Percentiles rank a stretch among this genome's conserved stretches.
phyloP scores from a whole-genome alignment of 2,113 vertebrate genomes.

The Platycercus adscitus region DNA sequence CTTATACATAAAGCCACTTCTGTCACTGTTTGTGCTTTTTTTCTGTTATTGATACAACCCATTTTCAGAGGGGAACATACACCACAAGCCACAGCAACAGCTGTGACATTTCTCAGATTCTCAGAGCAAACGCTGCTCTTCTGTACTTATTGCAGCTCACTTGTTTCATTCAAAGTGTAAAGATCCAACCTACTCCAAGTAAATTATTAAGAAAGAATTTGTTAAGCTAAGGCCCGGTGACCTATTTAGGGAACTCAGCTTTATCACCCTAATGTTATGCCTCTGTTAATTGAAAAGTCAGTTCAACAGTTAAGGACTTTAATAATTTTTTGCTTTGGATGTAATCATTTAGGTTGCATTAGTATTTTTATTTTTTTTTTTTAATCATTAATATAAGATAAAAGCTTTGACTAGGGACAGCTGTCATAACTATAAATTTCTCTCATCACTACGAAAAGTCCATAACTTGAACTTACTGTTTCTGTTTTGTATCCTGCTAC shows the following conservation, averaged over 20 bases:
- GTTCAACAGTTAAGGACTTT: not conserved
- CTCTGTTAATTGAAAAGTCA: not conserved
- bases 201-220: constrained; percentile 29
- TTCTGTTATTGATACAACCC: not conserved
- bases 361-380: not conserved
- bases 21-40: not conserved
- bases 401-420: not conserved
- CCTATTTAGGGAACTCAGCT: not conserved
- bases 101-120: not conserved
- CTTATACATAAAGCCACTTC: not conserved
- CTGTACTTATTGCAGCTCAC: not conserved
- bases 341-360: not conserved
- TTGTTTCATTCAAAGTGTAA: not conserved
- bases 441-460: not conserved
- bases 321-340: constrained; percentile 4
- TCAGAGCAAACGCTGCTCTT: not conserved
- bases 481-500: not conserved
- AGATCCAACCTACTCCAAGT: not conserved
- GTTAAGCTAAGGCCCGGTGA: not conserved
- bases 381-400: not conserved
- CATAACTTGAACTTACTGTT: not conserved
- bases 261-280: not conserved
- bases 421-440: not conserved
- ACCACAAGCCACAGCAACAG: not conserved
- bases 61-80: not conserved